Conservation (phyloP, 2,797 vertebrate species). For the Bovichtus variegatus region DNA sequence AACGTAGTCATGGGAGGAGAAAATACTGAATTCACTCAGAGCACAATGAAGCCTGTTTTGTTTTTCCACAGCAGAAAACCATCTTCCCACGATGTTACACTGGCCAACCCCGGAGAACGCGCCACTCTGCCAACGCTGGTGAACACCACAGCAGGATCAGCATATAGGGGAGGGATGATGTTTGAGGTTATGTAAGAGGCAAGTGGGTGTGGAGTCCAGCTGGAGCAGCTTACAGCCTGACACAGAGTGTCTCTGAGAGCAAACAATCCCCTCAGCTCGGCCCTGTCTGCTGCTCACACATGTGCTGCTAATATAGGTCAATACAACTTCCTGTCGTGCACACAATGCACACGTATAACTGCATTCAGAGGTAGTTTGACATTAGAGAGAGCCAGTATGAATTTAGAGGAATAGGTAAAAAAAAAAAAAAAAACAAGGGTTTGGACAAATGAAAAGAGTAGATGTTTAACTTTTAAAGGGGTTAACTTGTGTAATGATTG, state of each 20-base stretch:
- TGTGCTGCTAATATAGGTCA: slow-evolving; percentile 54
- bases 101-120: neutral
- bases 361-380: no score
- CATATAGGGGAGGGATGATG: slow-evolving; percentile 61
- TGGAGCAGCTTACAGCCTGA: slow-evolving; percentile 72
- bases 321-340: neutral
- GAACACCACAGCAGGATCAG: slow-evolving; percentile 19
- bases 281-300: slow-evolving; percentile 39
- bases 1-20: neutral
- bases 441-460: no score
- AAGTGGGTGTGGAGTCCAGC: slow-evolving; percentile 76
- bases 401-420: no score
- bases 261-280: slow-evolving; percentile 50
- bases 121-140: slow-evolving; percentile 5
- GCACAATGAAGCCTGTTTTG: slow-evolving; percentile 14
- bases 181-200: slow-evolving; percentile 75
- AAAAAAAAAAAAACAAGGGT: no score
- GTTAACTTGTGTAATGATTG: no score
- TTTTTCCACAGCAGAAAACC: slow-evolving; percentile 5
- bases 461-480: no score
- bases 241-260: slow-evolving; percentile 64
- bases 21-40: slow-evolving; percentile 6
- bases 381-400: no score
- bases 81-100: neutral
- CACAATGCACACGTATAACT: neutral